Evolutionary conservation across 64 coral and sea anemone species (phyloP).

Genomic region (Montipora efflorescens): DNA sequence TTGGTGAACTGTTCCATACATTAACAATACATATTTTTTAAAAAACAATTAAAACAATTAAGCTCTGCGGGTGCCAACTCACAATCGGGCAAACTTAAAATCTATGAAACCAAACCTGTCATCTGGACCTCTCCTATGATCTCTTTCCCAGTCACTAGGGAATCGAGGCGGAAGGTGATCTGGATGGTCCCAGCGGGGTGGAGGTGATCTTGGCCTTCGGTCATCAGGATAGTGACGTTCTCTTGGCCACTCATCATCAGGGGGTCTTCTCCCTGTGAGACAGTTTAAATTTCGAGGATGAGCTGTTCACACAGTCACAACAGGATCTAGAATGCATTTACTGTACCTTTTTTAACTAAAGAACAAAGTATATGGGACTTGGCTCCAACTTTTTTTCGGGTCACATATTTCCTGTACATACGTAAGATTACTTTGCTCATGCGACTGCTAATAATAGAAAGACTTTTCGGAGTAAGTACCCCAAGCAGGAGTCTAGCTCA

Average conservation of each 20-base stretch:
- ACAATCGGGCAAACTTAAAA: background rate
- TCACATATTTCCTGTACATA: no score
- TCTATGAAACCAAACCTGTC: constrained; percentile 1
- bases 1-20: no score
- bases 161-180: constrained; percentile 42
- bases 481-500: no score
- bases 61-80: no score
- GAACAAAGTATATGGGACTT: no score
- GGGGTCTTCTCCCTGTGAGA: constrained; percentile 55
- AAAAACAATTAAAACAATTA: no score
- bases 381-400: no score
- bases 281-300: background rate
- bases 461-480: no score
- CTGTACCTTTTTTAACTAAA: no score
- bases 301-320: background rate
- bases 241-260: constrained; percentile 32
- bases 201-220: constrained; percentile 16
- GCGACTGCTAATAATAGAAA: no score
- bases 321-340: background rate
- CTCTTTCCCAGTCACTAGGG: constrained; percentile 38
- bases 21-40: no score
- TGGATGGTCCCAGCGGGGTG: constrained; percentile 53
- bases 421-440: no score
- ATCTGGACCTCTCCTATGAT: constrained; percentile 25
- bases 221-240: constrained; percentile 53